Base-by-base conservation (phyloP, 2,113 vertebrate genomes). In the Serinus canaria region DNA sequence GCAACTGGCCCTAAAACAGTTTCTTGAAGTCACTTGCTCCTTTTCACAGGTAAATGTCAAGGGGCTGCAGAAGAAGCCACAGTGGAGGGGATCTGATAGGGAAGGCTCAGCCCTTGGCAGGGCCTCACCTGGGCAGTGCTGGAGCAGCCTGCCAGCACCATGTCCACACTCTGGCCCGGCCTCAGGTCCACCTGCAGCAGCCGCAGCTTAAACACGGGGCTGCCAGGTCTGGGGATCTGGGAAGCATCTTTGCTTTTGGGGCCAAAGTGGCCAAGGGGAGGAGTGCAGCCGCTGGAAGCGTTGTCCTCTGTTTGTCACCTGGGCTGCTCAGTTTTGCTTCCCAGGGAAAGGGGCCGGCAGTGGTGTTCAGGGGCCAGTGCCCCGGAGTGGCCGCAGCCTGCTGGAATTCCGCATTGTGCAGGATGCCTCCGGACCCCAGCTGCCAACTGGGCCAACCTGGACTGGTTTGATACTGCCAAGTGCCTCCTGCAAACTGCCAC, bases 81-180 rank as follows among this genome's bases (percentile, higher is more conserved):
- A 43, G 67, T 1, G 49, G 66, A 28, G 39, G 53, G 62, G 47
- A 93, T 46, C 77, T 44, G 67, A 33, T 28, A 39, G 68, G 73
- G 27, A 83, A 67, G 70, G 73, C 11, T 63, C 33, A 58, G 87
- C 39, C 27, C 47, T 53, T 0, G 2, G 11, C 21, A 16, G 41
- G 6, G 59, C 11, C 90, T 97, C 97, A 99, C 99, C 98, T 98
- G 98, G 14, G 98, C 97, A 10, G 56, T 92, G 63, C 98, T 93
- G 55, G 98, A 98, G 60, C 86, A 98, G 28, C 98, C 98, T 86
- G 98, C 97, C 30, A 99, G 97, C 22, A 97, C 31, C 97, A 99
- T 94, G 47, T 98, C 95, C 13, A 96, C 75, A 0, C 97, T 98
- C 83, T 97, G 97, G n/a, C 98, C 98, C 0, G 98, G 98, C 74